phyloP scores from a whole-genome alignment of 2,888 invertebrate genomes.

The Laothoe populi region DNA sequence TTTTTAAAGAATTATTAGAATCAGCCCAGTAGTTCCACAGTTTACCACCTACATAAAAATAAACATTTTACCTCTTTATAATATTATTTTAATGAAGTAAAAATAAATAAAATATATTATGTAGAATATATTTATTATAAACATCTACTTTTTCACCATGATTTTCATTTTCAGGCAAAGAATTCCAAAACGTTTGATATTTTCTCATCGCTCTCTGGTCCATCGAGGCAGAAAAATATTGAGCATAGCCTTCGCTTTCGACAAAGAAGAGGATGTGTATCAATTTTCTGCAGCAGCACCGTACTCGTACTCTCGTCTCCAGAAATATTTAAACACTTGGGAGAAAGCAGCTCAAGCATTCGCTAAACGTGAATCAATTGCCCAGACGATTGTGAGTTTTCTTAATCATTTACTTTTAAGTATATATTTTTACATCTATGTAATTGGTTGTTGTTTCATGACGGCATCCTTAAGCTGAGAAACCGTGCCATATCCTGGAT shows the following conservation, averaged over 20 bases:
- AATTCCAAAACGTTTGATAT: conserved; percentile 92
- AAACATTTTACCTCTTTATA: too few relatives aligned
- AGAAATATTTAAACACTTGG: conserved; percentile 91
- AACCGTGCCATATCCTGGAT: too few relatives aligned
- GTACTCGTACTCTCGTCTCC: conserved; percentile 96
- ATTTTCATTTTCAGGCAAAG: conserved; percentile 87
- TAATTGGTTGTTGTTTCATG: too few relatives aligned
- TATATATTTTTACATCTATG: too few relatives aligned
- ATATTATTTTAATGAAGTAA: too few relatives aligned
- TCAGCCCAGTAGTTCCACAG: too few relatives aligned
- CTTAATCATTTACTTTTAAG: not conserved
- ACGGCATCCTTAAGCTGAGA: too few relatives aligned
- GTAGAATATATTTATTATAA: not conserved
- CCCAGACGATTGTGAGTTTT: conserved; percentile 85
- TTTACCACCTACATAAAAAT: too few relatives aligned
- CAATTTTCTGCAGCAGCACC: conserved; percentile 97
- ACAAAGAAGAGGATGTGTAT: conserved; percentile 96
- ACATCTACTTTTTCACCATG: conserved; percentile 31
- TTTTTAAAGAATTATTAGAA: too few relatives aligned
- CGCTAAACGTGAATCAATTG: conserved; percentile 89
- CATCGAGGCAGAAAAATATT: conserved; percentile 97
- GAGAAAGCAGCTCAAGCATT: conserved; percentile 87
- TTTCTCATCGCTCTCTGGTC: conserved; percentile 95
- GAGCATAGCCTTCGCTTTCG: conserved; percentile 97
- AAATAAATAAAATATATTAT: too few relatives aligned